A percentile compares a stretch with the other conserved stretches of the same genome.
Conservation (phyloP, 2,797 vertebrate genomes). For the Clarias platycephalus region DNA sequence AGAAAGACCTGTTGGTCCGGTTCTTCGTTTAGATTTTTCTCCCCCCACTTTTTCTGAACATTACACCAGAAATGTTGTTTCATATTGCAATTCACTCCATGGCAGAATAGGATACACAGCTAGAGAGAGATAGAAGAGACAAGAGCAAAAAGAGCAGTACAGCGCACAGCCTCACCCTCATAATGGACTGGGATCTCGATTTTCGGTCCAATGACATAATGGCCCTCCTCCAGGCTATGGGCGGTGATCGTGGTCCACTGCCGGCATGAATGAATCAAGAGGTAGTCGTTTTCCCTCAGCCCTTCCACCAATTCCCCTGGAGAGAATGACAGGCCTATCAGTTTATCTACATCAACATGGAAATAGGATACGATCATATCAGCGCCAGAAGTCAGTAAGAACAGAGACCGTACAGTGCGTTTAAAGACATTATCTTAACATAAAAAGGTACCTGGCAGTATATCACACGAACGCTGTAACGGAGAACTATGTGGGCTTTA, state of each 20-base stretch:
- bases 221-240: slow-evolving; percentile 97
- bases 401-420: background rate
- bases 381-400: slow-evolving; percentile 17
- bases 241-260: slow-evolving; percentile 99
- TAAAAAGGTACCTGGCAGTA: background rate
- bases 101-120: background rate
- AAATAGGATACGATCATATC: slow-evolving; percentile 30
- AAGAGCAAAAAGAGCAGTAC: background rate
- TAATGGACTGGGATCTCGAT: slow-evolving; percentile 99
- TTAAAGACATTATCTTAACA: slow-evolving; percentile 1
- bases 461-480: background rate
- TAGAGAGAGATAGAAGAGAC: background rate
- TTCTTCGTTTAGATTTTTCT: background rate
- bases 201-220: slow-evolving; percentile 98
- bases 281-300: slow-evolving; percentile 92
- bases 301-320: slow-evolving; percentile 92
- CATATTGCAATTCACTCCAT: background rate
- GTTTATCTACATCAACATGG: slow-evolving; percentile 42
- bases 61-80: background rate
- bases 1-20: background rate
- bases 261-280: slow-evolving; percentile 96
- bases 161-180: slow-evolving; percentile 82
- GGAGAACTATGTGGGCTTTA: background rate
- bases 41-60: background rate
- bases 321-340: slow-evolving; percentile 63